Base-by-base conservation (phyloP, 2,888 invertebrate species). In the Drosophila subsilvestris region DNA sequence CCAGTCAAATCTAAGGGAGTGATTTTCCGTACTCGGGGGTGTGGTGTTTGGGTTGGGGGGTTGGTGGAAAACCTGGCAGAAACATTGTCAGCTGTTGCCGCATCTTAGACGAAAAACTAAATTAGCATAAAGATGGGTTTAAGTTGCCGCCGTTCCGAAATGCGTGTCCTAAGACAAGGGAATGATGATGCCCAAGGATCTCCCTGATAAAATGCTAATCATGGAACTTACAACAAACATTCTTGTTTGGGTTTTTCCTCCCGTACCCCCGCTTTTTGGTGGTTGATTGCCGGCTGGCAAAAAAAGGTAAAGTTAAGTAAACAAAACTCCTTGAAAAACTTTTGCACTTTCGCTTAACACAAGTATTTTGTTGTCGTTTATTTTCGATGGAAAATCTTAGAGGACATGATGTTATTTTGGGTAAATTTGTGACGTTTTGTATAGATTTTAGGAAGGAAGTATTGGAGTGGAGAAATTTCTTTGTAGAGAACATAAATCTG, bases 191-290 rank as follows among this genome's bases (percentile, higher is more conserved):
- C 75, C 61, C 77, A 78, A 76, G 79, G 82, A 82, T 73, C 47
- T 47, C 51, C 14, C 72, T 84, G 88, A 88, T 86, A 87, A 86
- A 88, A 86, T 86, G 88, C 86, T 86, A 88, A 88, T 86, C 86
- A 86, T 74, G 73, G 61, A 74, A 70, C 54, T 47, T 32, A 55
- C 62, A 62, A 44, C 57, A 65, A 65, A 61, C 50, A 37, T 42
- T 37, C 66, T 43, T 50, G 45, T 58, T 48, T 14, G 20, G 7
- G 32, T 55, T 25, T 58, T 27, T 25, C 62, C 27, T 2, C 9
- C 27, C 27, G 27, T 9, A 8, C 27, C 27, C 9, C 6, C 14
- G 9, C 29, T 27, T 65, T 69, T 74, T 20, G 70, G 66, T 76
- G 75, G 78, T 71, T 45, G 65, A 56, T 66, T 37, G 37, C 37